A percentile compares a stretch with the other conserved stretches of the same genome.
These are phyloP conservation scores for Pygoscelis adeliae DNA, from an alignment of 2,113 vertebrate species.

Conservation along the genomic window DNA sequence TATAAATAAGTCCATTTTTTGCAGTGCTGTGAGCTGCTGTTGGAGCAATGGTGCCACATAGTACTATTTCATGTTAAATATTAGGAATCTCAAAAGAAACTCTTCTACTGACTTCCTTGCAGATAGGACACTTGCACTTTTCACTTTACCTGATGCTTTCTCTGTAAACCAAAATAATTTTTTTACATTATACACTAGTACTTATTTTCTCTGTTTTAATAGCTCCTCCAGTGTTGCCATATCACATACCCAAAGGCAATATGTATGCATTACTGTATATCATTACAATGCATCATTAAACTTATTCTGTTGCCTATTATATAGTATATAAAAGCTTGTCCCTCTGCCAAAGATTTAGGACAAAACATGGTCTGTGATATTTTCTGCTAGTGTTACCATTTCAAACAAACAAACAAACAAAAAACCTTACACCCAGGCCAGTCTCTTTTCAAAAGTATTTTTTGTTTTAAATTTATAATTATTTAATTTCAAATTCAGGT, in stretches of 20 bases:
- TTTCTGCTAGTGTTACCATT: not conserved
- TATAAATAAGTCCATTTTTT: not conserved
- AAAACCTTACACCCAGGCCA: accelerated
- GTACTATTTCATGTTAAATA: not conserved
- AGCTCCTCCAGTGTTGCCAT: not conserved
- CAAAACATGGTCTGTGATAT: not conserved
- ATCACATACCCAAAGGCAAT: not conserved
- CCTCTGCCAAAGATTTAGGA: not conserved
- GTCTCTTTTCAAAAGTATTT: not conserved
- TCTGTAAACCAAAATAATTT: not conserved
- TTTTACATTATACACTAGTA: not conserved
- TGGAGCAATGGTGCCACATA: not conserved
- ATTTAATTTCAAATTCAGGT: not conserved
- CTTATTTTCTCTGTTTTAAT: not conserved
- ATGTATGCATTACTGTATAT: not conserved
- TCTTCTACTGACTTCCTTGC: not conserved
- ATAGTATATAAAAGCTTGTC: not conserved
- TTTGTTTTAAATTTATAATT: not conserved
- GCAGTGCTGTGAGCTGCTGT: not conserved
- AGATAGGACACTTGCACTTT: not conserved
- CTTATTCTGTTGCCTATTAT: not conserved
- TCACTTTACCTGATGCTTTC: not conserved
- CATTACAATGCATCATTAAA: not conserved
- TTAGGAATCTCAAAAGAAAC: not conserved
- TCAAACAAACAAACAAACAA: not conserved